Percentiles rank a stretch among this genome's conserved stretches.
Evolutionary conservation across 2,888 invertebrate genomes (phyloP).

Genomic region (Hypselothyrea guttata): DNA sequence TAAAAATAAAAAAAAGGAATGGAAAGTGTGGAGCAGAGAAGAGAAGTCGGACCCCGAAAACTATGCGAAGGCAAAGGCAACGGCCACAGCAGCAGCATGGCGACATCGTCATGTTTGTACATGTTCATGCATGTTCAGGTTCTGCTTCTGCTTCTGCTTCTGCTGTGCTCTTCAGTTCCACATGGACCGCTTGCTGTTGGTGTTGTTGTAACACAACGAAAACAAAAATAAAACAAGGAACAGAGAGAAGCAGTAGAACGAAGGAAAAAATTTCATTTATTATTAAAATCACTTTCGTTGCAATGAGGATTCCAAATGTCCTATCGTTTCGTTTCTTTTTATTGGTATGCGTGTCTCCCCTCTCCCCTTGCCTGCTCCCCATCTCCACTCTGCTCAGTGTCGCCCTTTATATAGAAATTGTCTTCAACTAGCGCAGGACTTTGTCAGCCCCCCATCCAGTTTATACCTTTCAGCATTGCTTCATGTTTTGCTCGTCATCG

Average conservation of each 20-base stretch:
- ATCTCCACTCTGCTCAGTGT: not conserved
- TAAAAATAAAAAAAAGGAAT: slow-evolving; percentile 33
- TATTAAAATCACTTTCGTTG: slow-evolving; percentile 83
- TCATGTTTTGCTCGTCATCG: slow-evolving; percentile 50
- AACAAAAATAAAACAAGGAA: slow-evolving; percentile 3
- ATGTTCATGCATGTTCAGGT: slow-evolving; percentile 5
- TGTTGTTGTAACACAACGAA: slow-evolving; percentile 14
- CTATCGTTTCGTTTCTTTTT: slow-evolving; percentile 72
- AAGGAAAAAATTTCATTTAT: slow-evolving; percentile 78
- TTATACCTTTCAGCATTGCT: slow-evolving; percentile 30
- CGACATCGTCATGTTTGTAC: slow-evolving; percentile 4
- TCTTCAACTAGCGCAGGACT: slow-evolving; percentile 65
- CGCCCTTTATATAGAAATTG: slow-evolving; percentile 51
- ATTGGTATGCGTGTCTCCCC: slow-evolving; percentile 63
- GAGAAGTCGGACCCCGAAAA: slow-evolving; percentile 29
- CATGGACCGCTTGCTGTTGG: slow-evolving; percentile 6
- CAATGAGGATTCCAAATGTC: slow-evolving; percentile 81
- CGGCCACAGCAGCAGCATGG: slow-evolving; percentile 14
- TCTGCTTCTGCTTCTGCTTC: not conserved
- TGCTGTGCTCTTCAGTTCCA: slow-evolving; percentile 9
- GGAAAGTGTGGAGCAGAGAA: slow-evolving; percentile 10
- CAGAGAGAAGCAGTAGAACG: slow-evolving; percentile 2
- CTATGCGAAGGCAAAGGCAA: slow-evolving; percentile 31
- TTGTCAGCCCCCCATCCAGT: slow-evolving; percentile 11
- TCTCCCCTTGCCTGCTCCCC: not conserved